Conservation (phyloP, 37 sponge, comb jelly and placozoan genomes). For the Sycon ciliatum region DNA sequence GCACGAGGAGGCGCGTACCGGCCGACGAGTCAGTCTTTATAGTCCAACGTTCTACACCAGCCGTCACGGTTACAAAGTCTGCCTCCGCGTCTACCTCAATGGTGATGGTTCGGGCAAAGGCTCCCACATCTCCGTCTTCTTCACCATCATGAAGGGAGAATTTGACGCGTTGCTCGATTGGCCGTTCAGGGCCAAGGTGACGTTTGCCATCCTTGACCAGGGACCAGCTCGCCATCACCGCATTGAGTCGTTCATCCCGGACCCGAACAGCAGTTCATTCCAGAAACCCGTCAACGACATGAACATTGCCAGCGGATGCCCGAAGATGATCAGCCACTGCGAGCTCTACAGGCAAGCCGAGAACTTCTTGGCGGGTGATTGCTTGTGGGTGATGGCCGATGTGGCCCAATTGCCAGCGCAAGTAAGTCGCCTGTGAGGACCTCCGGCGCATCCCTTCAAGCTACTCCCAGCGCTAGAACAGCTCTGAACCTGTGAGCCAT, state of each 20-base stretch:
- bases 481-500: too few species aligned
- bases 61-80: slow-evolving; percentile 68
- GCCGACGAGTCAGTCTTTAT: slow-evolving; percentile 47
- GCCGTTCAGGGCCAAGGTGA: slow-evolving; percentile 64
- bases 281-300: slow-evolving; percentile 63
- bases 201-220: slow-evolving; percentile 52
- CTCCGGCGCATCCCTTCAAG: too few species aligned
- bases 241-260: slow-evolving; percentile 52
- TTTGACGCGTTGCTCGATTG: slow-evolving; percentile 52
- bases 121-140: slow-evolving; percentile 57
- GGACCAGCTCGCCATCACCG: slow-evolving; percentile 28
- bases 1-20: slow-evolving; percentile 45
- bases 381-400: too few species aligned
- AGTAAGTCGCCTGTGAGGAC: too few species aligned
- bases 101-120: slow-evolving; percentile 64
- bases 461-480: too few species aligned
- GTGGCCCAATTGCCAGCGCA: too few species aligned
- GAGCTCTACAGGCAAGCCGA: too few species aligned
- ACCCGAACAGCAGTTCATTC: slow-evolving; percentile 49
- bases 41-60: slow-evolving; percentile 58
- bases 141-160: slow-evolving; percentile 59
- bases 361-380: too few species aligned
- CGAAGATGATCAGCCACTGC: slow-evolving; percentile 18
- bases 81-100: slow-evolving; percentile 55
- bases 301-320: slow-evolving; percentile 62